These are phyloP conservation scores for Remorina albescens DNA, from an alignment of 2,797 vertebrate genomes.

Conservation along the genomic window DNA sequence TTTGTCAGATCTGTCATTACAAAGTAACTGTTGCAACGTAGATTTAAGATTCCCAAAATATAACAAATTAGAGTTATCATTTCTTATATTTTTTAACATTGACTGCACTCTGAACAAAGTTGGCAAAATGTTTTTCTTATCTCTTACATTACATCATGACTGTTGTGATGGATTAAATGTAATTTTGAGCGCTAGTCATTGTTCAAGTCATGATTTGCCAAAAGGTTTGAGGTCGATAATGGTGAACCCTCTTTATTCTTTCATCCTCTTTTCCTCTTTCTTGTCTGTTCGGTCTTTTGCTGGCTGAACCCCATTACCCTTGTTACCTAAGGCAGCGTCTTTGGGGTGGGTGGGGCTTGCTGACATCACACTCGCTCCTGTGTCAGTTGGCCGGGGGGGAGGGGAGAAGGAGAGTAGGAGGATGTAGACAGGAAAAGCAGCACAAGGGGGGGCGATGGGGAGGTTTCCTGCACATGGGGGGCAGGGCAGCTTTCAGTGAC, in stretches of 20 bases:
- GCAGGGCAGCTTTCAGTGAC: constrained; percentile 69
- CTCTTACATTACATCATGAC: background rate
- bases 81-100: too few relatives aligned
- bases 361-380: constrained; percentile 63
- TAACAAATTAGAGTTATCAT: too few relatives aligned
- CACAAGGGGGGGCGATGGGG: constrained; percentile 4
- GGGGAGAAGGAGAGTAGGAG: constrained; percentile 35
- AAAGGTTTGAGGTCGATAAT: background rate
- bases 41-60: too few relatives aligned
- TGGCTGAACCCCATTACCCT: constrained; percentile 65
- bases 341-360: constrained; percentile 61
- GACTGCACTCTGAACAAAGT: too few relatives aligned
- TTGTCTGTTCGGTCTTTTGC: constrained; percentile 27
- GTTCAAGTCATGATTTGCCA: background rate
- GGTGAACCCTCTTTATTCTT: background rate
- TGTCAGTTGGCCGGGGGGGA: constrained; percentile 58
- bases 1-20: background rate
- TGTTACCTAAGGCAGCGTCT: constrained; percentile 81
- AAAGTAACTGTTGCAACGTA: background rate
- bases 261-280: background rate
- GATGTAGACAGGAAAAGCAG: constrained; percentile 57
- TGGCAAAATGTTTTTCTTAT: background rate
- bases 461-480: constrained; percentile 45
- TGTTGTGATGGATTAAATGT: background rate
- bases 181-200: background rate